phyloP scores from a whole-genome alignment of 2,888 invertebrate species.

The Lasius platythorax region DNA sequence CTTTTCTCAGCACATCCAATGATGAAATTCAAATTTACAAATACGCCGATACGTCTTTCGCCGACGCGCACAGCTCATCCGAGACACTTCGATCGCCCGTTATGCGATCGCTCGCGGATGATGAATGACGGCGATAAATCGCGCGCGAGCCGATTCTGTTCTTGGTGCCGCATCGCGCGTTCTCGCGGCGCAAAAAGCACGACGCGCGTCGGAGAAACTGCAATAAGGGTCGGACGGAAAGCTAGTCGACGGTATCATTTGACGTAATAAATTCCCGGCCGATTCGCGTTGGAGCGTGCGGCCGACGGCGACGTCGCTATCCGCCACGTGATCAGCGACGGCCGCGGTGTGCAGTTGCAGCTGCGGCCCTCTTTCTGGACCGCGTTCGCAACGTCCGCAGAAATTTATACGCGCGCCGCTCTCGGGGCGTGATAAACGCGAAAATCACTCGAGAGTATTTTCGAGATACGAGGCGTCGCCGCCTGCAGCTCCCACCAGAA shows the following conservation, averaged over 20 bases:
- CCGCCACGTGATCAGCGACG: slow-evolving; percentile 60
- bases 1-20: no score
- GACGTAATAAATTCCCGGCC: slow-evolving; percentile 69
- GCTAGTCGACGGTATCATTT: slow-evolving; percentile 67
- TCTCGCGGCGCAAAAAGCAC: slow-evolving; percentile 58
- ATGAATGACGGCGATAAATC: slow-evolving; percentile 52
- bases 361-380: slow-evolving; percentile 61
- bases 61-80: not conserved
- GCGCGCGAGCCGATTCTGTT: slow-evolving; percentile 43
- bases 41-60: not conserved
- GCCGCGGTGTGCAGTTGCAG: slow-evolving; percentile 57
- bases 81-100: slow-evolving; percentile 18
- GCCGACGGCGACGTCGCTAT: slow-evolving; percentile 57
- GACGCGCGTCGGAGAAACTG: slow-evolving; percentile 54
- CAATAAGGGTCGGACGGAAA: slow-evolving; percentile 39
- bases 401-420: slow-evolving; percentile 15
- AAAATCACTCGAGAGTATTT: slow-evolving; percentile 17
- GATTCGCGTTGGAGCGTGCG: slow-evolving; percentile 61
- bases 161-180: slow-evolving; percentile 23
- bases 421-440: slow-evolving; percentile 42
- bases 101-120: slow-evolving; percentile 40
- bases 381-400: not conserved
- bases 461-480: slow-evolving; percentile 49
- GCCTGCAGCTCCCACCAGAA: slow-evolving; percentile 42
- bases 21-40: not conserved